A percentile compares a stretch with the other conserved stretches of the same genome.
Evolutionary conservation across 2,797 vertebrate species (phyloP).

Genomic region (Poeciliopsis turneri): DNA sequence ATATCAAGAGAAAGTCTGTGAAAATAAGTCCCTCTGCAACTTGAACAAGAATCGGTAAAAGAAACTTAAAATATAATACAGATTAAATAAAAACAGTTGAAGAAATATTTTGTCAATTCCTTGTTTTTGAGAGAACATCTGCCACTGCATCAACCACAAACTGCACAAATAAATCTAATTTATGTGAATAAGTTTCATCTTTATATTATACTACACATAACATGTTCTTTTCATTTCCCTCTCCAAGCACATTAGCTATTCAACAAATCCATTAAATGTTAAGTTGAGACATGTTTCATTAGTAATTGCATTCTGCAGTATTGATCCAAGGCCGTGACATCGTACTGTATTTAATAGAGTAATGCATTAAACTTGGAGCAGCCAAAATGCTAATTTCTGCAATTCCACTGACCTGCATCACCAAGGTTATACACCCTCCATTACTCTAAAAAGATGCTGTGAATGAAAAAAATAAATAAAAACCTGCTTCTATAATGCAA

Average conservation of each 20-base stretch:
- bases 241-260: slow-evolving; percentile 51
- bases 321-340: slow-evolving; percentile 60
- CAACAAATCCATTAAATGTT: slow-evolving; percentile 44
- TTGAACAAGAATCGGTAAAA: slow-evolving; percentile 36
- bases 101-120: slow-evolving; percentile 57
- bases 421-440: slow-evolving; percentile 57
- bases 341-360: slow-evolving; percentile 68
- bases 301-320: slow-evolving; percentile 58
- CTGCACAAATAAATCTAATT: slow-evolving; percentile 46
- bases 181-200: slow-evolving; percentile 51
- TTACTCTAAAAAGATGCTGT: slow-evolving; percentile 47
- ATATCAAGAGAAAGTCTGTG: slow-evolving; percentile 11
- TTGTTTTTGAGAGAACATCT: slow-evolving; percentile 50
- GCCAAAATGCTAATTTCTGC: slow-evolving; percentile 54
- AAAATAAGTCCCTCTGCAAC: slow-evolving; percentile 30
- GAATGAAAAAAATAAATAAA: slow-evolving; percentile 32
- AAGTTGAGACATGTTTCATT: slow-evolving; percentile 47
- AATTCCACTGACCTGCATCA: slow-evolving; percentile 60
- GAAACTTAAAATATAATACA: slow-evolving; percentile 36
- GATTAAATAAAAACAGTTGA: slow-evolving; percentile 49
- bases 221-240: slow-evolving; percentile 39
- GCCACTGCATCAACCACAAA: slow-evolving; percentile 46
- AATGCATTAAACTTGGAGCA: slow-evolving; percentile 53
- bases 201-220: slow-evolving; percentile 18
- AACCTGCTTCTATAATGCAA: slow-evolving; percentile 20